Evolutionary conservation across 2,113 vertebrate species (phyloP).

Genomic region (Scytalopus superciliaris): DNA sequence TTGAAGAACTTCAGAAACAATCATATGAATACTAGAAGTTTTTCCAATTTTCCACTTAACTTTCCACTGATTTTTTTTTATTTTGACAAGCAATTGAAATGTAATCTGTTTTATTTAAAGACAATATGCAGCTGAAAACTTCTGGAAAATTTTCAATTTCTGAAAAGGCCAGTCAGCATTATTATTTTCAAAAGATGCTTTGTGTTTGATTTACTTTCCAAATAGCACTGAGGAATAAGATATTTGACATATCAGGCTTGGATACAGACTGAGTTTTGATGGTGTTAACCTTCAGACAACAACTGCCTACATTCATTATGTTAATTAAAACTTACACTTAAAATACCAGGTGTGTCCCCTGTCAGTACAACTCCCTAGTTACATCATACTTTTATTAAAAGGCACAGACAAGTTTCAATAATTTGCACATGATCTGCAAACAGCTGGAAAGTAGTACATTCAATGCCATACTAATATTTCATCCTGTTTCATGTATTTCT

Average conservation of each 20-base stretch:
- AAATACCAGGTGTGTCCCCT: neutral
- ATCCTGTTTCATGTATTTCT: neutral
- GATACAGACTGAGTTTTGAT: neutral
- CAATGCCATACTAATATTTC: neutral
- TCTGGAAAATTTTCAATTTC: neutral
- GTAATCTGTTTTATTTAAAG: neutral
- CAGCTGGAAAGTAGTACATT: neutral
- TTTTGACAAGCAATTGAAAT: neutral
- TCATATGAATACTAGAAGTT: neutral
- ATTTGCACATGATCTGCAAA: neutral
- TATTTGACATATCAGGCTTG: neutral
- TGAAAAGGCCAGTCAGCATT: neutral
- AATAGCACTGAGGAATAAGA: neutral
- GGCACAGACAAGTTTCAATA: neutral
- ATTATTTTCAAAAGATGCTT: neutral
- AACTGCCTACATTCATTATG: neutral
- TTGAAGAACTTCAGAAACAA: neutral
- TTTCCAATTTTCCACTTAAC: neutral
- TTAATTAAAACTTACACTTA: neutral
- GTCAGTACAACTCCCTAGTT: neutral
- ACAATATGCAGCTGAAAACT: neutral
- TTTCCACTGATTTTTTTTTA: neutral
- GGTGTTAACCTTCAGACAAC: neutral
- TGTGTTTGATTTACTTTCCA: neutral
- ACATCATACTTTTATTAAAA: neutral